Evolutionary conservation across 1,140 invertebrate genomes (phyloP).

Genomic region (Archivesica marissinica): DNA sequence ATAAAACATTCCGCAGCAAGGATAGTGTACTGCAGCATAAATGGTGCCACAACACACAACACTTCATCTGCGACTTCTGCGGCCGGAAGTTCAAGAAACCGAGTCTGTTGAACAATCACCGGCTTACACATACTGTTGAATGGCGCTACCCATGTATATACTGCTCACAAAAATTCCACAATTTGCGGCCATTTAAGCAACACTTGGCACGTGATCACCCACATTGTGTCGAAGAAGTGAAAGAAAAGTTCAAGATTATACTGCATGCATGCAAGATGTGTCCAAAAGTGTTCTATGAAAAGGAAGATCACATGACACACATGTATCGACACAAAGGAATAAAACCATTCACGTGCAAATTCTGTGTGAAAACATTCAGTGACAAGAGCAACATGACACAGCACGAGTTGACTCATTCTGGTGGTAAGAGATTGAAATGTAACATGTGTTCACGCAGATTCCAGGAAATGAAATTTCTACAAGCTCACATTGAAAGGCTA

Average conservation of each 20-base stretch:
- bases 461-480: background rate
- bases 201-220: slow-evolving; percentile 38
- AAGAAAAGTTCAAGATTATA: slow-evolving; percentile 24
- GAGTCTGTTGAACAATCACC: slow-evolving; percentile 21
- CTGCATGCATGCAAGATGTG: slow-evolving; percentile 54
- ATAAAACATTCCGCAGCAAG: slow-evolving; percentile 26
- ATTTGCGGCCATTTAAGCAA: slow-evolving; percentile 16
- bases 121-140: slow-evolving; percentile 32
- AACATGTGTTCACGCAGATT: slow-evolving; percentile 20
- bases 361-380: slow-evolving; percentile 58
- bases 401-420: slow-evolving; percentile 50
- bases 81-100: slow-evolving; percentile 41
- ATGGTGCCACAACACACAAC: slow-evolving; percentile 1
- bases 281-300: slow-evolving; percentile 63
- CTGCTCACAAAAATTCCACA: slow-evolving; percentile 28
- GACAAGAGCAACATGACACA: slow-evolving; percentile 51
- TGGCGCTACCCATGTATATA: slow-evolving; percentile 47
- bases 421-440: slow-evolving; percentile 41
- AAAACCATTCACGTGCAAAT: slow-evolving; percentile 53
- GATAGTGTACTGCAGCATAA: slow-evolving; percentile 37
- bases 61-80: slow-evolving; percentile 40
- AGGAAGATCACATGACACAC: slow-evolving; percentile 56
- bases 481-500: slow-evolving; percentile 6
- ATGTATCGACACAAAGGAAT: slow-evolving; percentile 63
- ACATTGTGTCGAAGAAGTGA: slow-evolving; percentile 1